phyloP scores from a whole-genome alignment of 2,888 invertebrate genomes.

The Phalera bucephala region DNA sequence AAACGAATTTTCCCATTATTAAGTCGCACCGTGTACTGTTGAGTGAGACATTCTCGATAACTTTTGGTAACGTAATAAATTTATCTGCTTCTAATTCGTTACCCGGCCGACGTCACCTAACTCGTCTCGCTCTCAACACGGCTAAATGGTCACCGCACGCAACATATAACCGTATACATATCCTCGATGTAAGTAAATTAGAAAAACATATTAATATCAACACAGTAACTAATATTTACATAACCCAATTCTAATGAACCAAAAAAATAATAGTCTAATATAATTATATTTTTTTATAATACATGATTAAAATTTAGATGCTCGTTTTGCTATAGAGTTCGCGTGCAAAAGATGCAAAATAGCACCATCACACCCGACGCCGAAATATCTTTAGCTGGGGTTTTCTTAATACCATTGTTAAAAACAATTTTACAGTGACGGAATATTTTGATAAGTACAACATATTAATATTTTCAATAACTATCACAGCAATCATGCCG shows the following conservation, averaged over 20 bases:
- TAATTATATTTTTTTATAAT: neutral
- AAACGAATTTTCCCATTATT: slow-evolving; percentile 4
- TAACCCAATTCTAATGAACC: slow-evolving; percentile 18
- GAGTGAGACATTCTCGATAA: too few species aligned
- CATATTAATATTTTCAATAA: slow-evolving; percentile 45
- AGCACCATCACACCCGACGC: slow-evolving; percentile 27
- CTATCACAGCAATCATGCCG: slow-evolving; percentile 54
- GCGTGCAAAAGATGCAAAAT: slow-evolving; percentile 15
- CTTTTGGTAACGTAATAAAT: neutral
- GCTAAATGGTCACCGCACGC: slow-evolving; percentile 5
- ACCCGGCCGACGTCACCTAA: too few species aligned
- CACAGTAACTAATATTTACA: slow-evolving; percentile 32
- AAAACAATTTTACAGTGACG: slow-evolving; percentile 16
- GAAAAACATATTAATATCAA: slow-evolving; percentile 39
- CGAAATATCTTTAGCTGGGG: slow-evolving; percentile 12
- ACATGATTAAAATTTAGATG: neutral
- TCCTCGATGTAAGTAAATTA: slow-evolving; percentile 21
- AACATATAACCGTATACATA: slow-evolving; percentile 11
- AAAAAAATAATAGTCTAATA: slow-evolving; percentile 1
- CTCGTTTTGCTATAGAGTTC: neutral
- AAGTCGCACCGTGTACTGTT: neutral
- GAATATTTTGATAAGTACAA: slow-evolving; percentile 53
- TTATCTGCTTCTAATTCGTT: too few species aligned
- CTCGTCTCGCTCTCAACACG: neutral
- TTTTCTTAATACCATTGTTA: slow-evolving; percentile 13